Base-by-base conservation (phyloP, 2,797 vertebrate genomes). In the Bradypodion ventrale region DNA sequence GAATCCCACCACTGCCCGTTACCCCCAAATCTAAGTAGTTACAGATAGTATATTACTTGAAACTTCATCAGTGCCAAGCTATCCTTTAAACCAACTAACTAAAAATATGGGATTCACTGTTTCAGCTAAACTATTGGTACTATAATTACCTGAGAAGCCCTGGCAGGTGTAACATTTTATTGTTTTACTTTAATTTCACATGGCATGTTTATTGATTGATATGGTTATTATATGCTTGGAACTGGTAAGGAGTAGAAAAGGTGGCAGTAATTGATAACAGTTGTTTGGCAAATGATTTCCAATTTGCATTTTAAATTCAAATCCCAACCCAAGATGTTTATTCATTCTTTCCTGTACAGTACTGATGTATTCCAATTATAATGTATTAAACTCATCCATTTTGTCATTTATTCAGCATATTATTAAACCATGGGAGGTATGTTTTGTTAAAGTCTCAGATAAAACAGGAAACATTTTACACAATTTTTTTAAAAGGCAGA, bases 231-330 rank as follows among this genome's bases (percentile, higher is more conserved):
- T 69, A 37, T 60, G 32, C 63, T 52, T 85, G 62, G 63, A 70
- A 75, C 23, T 80, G 40, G n/a, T 68, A 40, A 9, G 52, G 62
- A 75, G 49, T 75, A 75, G 78, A 75, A 80, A 84, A 81, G 63
- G 84, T 85, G 78, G 72, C 16, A 68, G 42, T 81, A 85, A 59
- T 85, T 85, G 84, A 80, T 80, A 85, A 80, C 80, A 85, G 63
- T 80, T 76, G 63, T 85, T 85, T 80, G 83, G 70, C 37, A 19
- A 63, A 52, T 85, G 78, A 69, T 86, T 83, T 79, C 40, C 49
- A 74, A 79, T 87, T 83, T 83, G 75, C 76, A 87, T 87, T 83
- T 87, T 68, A 79, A 83, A 83, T 79, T 69, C 75, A 87, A 83
- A 83, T 87, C 81, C 62, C 69, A 69, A 74, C 40, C 29, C 66